Conservation (phyloP, 2,113 vertebrate genomes). For the Poicephalus meyeri region DNA sequence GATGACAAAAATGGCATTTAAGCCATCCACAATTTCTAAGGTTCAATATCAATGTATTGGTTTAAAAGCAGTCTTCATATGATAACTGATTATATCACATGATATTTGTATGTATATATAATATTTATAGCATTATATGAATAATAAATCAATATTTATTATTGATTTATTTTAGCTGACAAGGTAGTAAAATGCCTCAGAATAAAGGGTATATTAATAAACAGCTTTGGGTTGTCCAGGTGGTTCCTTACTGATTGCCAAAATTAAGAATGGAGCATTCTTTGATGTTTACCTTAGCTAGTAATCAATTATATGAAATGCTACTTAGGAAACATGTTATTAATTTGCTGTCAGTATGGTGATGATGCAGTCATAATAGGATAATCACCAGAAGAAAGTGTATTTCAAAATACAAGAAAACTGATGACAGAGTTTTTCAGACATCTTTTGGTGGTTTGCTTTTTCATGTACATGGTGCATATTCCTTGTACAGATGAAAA, state of each 20-base stretch:
- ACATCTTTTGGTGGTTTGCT: background rate
- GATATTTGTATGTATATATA: background rate
- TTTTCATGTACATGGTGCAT: background rate
- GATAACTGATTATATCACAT: rapidly evolving
- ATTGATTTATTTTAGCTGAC: background rate
- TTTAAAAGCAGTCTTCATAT: background rate
- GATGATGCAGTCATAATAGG: background rate
- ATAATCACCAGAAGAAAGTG: background rate
- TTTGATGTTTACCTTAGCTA: background rate
- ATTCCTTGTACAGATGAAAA: background rate
- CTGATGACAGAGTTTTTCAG: background rate
- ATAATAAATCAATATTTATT: background rate
- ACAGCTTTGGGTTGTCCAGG: background rate
- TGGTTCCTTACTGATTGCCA: background rate
- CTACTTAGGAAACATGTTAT: background rate
- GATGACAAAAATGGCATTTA: background rate
- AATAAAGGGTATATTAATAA: background rate
- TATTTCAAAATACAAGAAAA: background rate
- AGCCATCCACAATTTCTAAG: background rate
- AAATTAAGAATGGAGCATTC: background rate
- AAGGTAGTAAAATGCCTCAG: background rate
- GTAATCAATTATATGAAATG: background rate
- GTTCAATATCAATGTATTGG: background rate
- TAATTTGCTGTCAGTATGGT: background rate
- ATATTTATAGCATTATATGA: background rate